phyloP scores from a whole-genome alignment of 1,140 invertebrate genomes.

The Caenorhabditis inopinata region DNA sequence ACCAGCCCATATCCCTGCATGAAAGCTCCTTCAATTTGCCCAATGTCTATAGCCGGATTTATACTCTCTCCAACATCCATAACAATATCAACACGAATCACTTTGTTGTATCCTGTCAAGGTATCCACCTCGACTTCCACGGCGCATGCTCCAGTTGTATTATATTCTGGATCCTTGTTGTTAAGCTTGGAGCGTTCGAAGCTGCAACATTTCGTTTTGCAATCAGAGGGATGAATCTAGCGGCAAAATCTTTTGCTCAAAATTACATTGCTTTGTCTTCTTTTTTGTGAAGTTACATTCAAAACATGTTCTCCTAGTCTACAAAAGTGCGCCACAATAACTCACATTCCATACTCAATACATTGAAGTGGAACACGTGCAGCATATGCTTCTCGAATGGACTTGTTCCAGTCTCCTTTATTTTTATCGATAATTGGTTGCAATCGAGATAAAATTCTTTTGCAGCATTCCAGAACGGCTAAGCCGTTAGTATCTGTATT shows the following conservation, averaged over 20 bases:
- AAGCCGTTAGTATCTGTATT: conserved; percentile 89
- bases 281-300: no score
- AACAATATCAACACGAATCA: conserved; percentile 65
- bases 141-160: conserved; percentile 59
- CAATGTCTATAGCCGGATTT: conserved; percentile 66
- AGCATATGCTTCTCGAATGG: conserved; percentile 73
- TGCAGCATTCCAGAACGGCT: conserved; percentile 74
- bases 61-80: conserved; percentile 66
- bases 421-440: conserved; percentile 76
- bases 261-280: no score
- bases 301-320: no score
- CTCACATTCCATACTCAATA: conserved; percentile 47
- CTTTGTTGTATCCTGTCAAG: conserved; percentile 68
- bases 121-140: conserved; percentile 68
- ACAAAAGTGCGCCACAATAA: no score
- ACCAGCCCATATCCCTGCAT: conserved; percentile 57
- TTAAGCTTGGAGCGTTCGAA: no score
- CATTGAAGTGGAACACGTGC: conserved; percentile 46
- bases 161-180: no score
- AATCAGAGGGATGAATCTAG: no score
- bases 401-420: conserved; percentile 79
- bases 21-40: conserved; percentile 63
- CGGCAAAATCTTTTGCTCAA: no score
- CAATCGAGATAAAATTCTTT: conserved; percentile 76
- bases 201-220: no score